These are phyloP conservation scores for Congeria kusceri DNA, from an alignment of 2,888 invertebrate species.

Conservation along the genomic window DNA sequence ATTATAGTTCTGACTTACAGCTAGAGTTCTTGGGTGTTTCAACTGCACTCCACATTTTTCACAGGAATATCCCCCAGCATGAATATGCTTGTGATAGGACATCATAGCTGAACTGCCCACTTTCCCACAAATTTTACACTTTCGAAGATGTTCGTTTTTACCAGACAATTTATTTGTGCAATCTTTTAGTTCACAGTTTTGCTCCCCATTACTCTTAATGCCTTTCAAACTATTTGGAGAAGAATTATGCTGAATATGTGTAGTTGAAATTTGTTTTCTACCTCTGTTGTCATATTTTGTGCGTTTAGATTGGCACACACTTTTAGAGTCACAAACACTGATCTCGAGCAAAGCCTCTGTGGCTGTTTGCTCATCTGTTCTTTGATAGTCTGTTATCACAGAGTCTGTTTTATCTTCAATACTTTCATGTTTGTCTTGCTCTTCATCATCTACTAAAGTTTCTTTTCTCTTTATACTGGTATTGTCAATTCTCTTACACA, in stretches of 20 bases:
- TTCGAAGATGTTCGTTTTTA: neutral
- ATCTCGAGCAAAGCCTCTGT: slow-evolving; percentile 49
- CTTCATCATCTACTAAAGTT: neutral
- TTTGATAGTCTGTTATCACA: neutral
- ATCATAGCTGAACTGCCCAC: slow-evolving; percentile 36
- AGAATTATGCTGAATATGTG: too few species aligned
- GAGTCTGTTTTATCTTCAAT: neutral
- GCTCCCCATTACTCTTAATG: neutral
- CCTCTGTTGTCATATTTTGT: too few species aligned
- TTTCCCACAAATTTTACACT: slow-evolving; percentile 47
- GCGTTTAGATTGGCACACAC: too few species aligned
- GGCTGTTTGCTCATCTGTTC: slow-evolving; percentile 48
- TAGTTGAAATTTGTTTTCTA: too few species aligned
- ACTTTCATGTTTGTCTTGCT: neutral
- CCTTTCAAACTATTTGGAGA: too few species aligned
- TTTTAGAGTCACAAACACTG: slow-evolving; percentile 17
- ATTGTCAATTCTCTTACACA: neutral
- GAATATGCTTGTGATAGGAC: slow-evolving; percentile 47
- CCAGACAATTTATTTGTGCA: neutral
- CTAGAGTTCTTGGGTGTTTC: slow-evolving; percentile 26
- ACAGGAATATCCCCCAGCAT: slow-evolving; percentile 42
- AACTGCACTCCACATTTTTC: slow-evolving; percentile 50
- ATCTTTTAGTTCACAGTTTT: neutral
- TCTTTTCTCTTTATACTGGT: neutral
- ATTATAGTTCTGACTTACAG: too few species aligned